Evolutionary conservation across 2,797 vertebrate species (phyloP).

Genomic region (Chelonia mydas): DNA sequence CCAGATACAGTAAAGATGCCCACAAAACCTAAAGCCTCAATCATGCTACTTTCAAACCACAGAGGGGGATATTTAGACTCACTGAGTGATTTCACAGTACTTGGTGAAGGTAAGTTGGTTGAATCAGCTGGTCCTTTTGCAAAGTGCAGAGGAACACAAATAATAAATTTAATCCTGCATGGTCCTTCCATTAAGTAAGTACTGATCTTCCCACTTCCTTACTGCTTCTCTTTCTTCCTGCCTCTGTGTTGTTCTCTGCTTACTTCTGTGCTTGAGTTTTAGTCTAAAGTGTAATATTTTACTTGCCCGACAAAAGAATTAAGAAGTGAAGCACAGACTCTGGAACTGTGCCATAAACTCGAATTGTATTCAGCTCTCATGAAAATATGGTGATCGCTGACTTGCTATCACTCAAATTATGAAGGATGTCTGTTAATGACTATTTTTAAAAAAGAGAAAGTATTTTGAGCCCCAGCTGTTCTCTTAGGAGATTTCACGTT

Average conservation of each 20-base stretch:
- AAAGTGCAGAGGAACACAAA: not conserved
- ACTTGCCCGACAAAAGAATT: not conserved
- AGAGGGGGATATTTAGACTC: not conserved
- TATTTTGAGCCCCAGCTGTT: not conserved
- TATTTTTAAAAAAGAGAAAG: not conserved
- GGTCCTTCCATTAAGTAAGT: not conserved
- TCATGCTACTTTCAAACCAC: not conserved
- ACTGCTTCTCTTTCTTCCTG: not conserved
- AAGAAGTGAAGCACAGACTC: not conserved
- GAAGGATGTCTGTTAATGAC: not conserved
- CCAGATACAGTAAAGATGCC: slow-evolving; percentile 20
- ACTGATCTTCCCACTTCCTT: not conserved
- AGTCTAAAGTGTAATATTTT: not conserved
- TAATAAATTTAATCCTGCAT: not conserved
- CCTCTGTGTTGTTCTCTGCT: not conserved
- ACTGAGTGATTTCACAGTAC: not conserved
- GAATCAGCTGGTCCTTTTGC: not conserved
- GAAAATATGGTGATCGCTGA: not conserved
- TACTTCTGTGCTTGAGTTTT: not conserved
- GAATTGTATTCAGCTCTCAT: not conserved
- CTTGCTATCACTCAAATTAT: not conserved
- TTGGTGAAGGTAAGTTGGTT: accelerated
- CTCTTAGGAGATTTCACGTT: not conserved
- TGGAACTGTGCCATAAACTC: not conserved
- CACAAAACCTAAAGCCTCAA: not conserved